Evolutionary conservation across 2,888 invertebrate species (phyloP).

Genomic region (Chrysomela aeneicollis): DNA sequence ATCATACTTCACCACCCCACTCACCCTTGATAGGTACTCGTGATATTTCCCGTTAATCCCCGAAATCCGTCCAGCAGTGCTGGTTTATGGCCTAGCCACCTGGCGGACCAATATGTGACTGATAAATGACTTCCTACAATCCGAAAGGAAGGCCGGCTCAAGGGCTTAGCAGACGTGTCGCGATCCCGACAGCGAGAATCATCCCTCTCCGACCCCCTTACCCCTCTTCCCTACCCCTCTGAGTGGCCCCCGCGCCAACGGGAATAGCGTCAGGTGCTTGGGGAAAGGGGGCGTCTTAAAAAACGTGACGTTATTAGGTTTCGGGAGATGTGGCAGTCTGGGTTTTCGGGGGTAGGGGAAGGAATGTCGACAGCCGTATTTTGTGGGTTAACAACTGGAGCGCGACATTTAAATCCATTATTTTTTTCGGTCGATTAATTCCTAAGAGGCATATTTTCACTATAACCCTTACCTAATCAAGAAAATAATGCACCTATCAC

Average conservation of each 20-base stretch:
- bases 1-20: slow-evolving; percentile 41
- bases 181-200: slow-evolving; percentile 55
- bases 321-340: slow-evolving; percentile 38
- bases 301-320: slow-evolving; percentile 57
- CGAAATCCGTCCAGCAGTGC: slow-evolving; percentile 51
- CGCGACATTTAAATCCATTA: neutral
- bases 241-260: slow-evolving; percentile 41
- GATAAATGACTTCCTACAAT: slow-evolving; percentile 63
- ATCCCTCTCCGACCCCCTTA: slow-evolving; percentile 38
- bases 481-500: no score
- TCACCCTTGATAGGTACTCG: neutral
- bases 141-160: slow-evolving; percentile 61
- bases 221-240: slow-evolving; percentile 33
- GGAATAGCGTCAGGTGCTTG: slow-evolving; percentile 53
- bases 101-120: slow-evolving; percentile 58
- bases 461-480: no score
- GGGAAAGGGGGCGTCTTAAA: slow-evolving; percentile 37
- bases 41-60: slow-evolving; percentile 50
- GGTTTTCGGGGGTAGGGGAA: slow-evolving; percentile 45
- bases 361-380: neutral
- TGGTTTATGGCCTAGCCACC: slow-evolving; percentile 59
- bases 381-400: neutral
- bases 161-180: slow-evolving; percentile 60
- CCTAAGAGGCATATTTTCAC: no score
- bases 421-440: neutral